Percentiles rank a stretch among this genome's conserved stretches.
Conservation (phyloP, 1,140 invertebrate genomes). For the Lepidurus couesii region DNA sequence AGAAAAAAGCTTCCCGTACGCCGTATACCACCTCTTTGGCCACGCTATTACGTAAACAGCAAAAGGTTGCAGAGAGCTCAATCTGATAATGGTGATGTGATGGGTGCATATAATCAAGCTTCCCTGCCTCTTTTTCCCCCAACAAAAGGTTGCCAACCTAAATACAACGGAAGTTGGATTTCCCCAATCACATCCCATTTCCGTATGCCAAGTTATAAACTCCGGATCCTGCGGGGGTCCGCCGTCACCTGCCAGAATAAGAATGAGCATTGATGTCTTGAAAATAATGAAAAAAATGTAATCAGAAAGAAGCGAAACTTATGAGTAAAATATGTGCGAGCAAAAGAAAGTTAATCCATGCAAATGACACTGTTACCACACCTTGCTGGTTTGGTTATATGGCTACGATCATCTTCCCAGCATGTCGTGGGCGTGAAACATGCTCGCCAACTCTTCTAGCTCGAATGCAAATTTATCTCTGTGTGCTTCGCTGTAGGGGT, state of each 20-base stretch:
- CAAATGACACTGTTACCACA: conserved; percentile 8
- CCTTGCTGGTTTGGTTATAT: background rate
- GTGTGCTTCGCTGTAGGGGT: background rate
- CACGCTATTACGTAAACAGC: background rate
- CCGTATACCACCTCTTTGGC: background rate
- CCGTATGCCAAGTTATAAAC: background rate
- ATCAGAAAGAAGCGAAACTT: background rate
- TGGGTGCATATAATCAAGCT: conserved; percentile 10
- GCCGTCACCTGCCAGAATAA: background rate
- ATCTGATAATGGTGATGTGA: conserved; percentile 10
- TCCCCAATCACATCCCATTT: background rate
- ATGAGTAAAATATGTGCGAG: background rate
- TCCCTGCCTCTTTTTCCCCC: background rate
- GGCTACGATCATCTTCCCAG: background rate
- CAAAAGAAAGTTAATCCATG: background rate
- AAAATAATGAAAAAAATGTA: background rate
- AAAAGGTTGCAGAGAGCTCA: background rate
- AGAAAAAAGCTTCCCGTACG: background rate
- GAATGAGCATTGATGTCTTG: background rate
- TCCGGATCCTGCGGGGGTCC: background rate
- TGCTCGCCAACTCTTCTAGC: background rate
- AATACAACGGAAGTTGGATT: background rate
- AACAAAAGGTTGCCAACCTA: background rate
- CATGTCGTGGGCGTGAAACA: conserved; percentile 2
- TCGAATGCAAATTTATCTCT: background rate